Evolutionary conservation across 2,888 invertebrate genomes (phyloP), one percentile per base, ranked within the genome.

Genomic region (Lathronympha strigana): DNA sequence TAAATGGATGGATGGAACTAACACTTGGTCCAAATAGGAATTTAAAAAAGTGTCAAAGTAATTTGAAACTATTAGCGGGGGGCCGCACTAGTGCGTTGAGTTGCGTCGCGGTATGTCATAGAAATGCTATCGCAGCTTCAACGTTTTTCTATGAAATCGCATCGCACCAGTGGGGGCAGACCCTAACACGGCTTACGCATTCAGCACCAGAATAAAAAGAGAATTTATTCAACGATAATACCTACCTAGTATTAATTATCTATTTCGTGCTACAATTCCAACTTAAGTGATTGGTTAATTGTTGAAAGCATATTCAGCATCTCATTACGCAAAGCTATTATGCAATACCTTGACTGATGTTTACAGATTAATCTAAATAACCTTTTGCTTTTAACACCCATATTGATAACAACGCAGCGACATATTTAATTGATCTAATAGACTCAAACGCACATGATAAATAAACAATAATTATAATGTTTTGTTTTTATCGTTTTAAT

Each of bases 281-380:
- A 28, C 17, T 25, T 51, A 31, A 19, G 11, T 38, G 15, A 33
- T 25, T 25, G 33, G 19, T 43, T 49, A 21, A 38, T 43, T 9
- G 40, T 9, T 40, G 8, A 50, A 63, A 50, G 31, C 23, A 23
- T 36, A 40, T 57, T 63, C 31, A 49, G 55, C 31, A 40, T 63
- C 21, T 50, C 23, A 63, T 53, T 58, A 49, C 50, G 63, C 50
- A 51, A 50, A 64, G 43, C 50, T 67, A 62, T 67, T 58, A 68
- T 43, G 71, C 62, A 70, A 73, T 79, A 68, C 78, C 78, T 83
- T 82, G 79, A 77, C 70, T 69, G 70, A 70, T 79, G 76, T 79
- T 81, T 80, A 79, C 76, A 76, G 68, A 69, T 73, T 80, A 86
- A 88, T 88, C 86, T 78, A 83, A 79, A 78, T 87, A 84, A 89